phyloP scores from a whole-genome alignment of 2,797 vertebrate species.

The Gadopsis bispinosus region DNA sequence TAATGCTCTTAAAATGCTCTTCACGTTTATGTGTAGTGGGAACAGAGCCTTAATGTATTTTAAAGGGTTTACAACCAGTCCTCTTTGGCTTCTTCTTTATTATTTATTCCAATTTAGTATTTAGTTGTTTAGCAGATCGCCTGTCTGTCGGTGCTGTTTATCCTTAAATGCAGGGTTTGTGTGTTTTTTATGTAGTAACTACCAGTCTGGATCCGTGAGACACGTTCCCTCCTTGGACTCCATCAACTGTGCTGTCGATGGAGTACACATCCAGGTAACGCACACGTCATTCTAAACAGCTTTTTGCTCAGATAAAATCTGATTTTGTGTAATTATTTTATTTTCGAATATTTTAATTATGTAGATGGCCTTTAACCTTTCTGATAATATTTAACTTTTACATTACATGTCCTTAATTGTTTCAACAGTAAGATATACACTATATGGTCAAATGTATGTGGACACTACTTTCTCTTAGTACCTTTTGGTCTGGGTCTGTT shows the following conservation, averaged over 20 bases:
- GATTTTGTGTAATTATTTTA: too few species aligned
- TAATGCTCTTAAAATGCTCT: too few species aligned
- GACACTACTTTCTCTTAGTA: not conserved
- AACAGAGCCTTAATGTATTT: not conserved
- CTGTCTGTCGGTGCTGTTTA: not conserved
- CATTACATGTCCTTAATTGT: not conserved
- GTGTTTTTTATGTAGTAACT: constrained; percentile 66
- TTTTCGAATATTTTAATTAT: too few species aligned
- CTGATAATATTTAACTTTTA: too few species aligned
- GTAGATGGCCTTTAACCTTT: not conserved
- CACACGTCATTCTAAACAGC: not conserved
- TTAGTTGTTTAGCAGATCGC: not conserved
- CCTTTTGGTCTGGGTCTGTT: not conserved
- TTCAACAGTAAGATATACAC: not conserved
- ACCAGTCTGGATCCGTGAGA: constrained; percentile 84
- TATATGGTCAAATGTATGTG: constrained; percentile 14
- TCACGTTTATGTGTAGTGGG: not conserved
- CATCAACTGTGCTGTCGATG: constrained; percentile 85
- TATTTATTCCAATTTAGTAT: not conserved
- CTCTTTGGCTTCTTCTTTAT: not conserved
- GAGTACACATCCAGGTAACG: constrained; percentile 83
- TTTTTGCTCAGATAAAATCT: not conserved
- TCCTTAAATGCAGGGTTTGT: not conserved
- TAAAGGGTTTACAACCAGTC: not conserved
- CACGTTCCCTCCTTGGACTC: constrained; percentile 89